These are phyloP conservation scores for Acleris cristana DNA, from an alignment of 2,888 invertebrate genomes.

Conservation along the genomic window DNA sequence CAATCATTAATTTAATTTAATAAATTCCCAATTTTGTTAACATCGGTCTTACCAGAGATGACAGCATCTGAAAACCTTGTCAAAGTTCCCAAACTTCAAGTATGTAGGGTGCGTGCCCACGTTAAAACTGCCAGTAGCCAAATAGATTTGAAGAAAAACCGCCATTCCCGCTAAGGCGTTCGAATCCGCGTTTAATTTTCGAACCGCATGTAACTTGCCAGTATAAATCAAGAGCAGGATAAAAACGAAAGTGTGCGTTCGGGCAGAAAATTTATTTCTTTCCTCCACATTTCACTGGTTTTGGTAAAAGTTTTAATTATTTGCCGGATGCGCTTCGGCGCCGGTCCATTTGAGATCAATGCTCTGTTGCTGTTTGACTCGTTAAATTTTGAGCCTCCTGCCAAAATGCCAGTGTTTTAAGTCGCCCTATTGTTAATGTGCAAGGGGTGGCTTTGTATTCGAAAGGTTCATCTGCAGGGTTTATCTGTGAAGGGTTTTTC, in stretches of 20 bases:
- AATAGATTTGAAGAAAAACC: conserved; percentile 29
- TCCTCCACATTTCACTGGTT: conserved; percentile 70
- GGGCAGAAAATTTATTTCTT: conserved; percentile 75
- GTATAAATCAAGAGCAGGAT: conserved; percentile 71
- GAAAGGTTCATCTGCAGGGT: conserved; percentile 13
- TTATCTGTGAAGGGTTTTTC: conserved; percentile 17
- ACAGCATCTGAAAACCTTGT: conserved; percentile 22
- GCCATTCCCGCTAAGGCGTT: conserved; percentile 20
- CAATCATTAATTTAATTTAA: conserved; percentile 2
- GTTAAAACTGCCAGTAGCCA: neutral
- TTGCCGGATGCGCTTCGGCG: conserved; percentile 69
- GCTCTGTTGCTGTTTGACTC: conserved; percentile 55
- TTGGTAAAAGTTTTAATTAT: conserved; percentile 79
- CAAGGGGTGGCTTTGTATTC: conserved; percentile 32
- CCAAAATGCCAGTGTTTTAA: conserved; percentile 28
- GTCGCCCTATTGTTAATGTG: conserved; percentile 33
- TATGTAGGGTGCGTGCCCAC: conserved; percentile 17
- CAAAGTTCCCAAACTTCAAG: conserved; percentile 29
- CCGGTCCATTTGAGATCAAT: conserved; percentile 64
- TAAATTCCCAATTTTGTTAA: conserved; percentile 17
- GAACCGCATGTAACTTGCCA: conserved; percentile 52
- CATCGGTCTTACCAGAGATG: conserved; percentile 23
- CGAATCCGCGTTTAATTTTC: conserved; percentile 38
- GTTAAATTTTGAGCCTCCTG: conserved; percentile 54
- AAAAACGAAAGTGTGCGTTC: conserved; percentile 75